phyloP scores from a whole-genome alignment of 2,797 vertebrate genomes.

The Cossypha dichroa region DNA sequence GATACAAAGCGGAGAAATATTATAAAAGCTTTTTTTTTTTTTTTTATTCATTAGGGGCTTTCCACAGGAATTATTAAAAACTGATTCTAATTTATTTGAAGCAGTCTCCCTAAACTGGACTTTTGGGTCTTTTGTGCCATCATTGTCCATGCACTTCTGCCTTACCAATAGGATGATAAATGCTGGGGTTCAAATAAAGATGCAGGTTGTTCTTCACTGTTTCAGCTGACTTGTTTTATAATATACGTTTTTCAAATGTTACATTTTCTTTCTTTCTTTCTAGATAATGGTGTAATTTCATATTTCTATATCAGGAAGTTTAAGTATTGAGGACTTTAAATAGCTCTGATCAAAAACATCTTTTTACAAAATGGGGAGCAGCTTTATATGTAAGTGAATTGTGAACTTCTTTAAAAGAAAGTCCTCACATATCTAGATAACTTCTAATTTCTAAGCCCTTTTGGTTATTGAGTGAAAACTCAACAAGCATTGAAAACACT shows the following conservation, averaged over 20 bases:
- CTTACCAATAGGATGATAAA: background rate
- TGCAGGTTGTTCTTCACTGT: background rate
- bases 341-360: rapidly evolving
- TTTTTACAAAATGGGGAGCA: background rate
- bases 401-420: background rate
- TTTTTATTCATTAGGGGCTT: background rate
- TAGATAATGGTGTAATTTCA: background rate
- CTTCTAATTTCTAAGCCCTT: background rate
- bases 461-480: background rate
- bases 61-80: background rate
- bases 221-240: background rate
- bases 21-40: background rate
- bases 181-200: background rate
- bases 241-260: background rate
- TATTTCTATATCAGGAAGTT: background rate
- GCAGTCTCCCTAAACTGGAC: background rate
- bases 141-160: background rate
- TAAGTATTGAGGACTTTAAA: background rate
- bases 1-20: too few relatives aligned
- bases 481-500: background rate
- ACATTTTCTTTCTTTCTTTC: background rate
- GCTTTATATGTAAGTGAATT: background rate
- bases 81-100: background rate
- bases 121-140: background rate
- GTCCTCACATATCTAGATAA: background rate